Percentiles rank a stretch among this genome's conserved stretches.
phyloP scores from a whole-genome alignment of 1,140 invertebrate species.

The Agrypnia vestita region DNA sequence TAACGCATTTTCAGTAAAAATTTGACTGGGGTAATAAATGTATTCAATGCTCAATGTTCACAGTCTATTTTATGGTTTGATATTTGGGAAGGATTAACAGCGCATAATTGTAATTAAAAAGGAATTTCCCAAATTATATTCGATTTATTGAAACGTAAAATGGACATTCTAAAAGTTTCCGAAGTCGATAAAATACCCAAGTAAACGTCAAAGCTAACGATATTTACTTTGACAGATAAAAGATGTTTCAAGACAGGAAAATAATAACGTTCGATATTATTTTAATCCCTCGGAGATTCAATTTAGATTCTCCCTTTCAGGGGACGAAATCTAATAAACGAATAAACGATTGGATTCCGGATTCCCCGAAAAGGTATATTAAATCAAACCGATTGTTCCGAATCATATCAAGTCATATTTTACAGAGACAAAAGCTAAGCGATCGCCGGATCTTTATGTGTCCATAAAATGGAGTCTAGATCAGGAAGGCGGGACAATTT shows the following conservation, averaged over 20 bases:
- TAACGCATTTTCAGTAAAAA: too few relatives aligned
- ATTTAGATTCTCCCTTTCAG: constrained; percentile 26
- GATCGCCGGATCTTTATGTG: constrained; percentile 14
- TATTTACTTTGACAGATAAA: too few relatives aligned
- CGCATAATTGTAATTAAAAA: too few relatives aligned
- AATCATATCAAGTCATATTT: constrained; percentile 39
- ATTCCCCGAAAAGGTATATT: constrained; percentile 23
- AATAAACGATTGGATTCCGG: constrained; percentile 33
- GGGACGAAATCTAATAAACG: constrained; percentile 23
- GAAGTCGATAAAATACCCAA: too few relatives aligned
- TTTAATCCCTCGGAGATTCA: constrained; percentile 18
- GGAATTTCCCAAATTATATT: too few relatives aligned
- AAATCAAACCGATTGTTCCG: constrained; percentile 37
- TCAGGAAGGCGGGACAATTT: constrained; percentile 42
- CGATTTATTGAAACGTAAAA: too few relatives aligned
- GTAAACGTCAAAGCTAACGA: too few relatives aligned
- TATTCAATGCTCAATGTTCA: too few relatives aligned
- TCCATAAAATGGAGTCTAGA: constrained; percentile 43
- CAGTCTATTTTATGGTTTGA: too few relatives aligned
- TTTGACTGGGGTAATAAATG: too few relatives aligned
- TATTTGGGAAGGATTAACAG: too few relatives aligned
- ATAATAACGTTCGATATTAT: constrained; percentile 19
- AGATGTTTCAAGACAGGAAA: background rate
- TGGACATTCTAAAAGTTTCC: too few relatives aligned
- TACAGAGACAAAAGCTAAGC: constrained; percentile 27